Evolutionary conservation across 2,888 invertebrate genomes (phyloP).

Genomic region (Lithophane leautieri): DNA sequence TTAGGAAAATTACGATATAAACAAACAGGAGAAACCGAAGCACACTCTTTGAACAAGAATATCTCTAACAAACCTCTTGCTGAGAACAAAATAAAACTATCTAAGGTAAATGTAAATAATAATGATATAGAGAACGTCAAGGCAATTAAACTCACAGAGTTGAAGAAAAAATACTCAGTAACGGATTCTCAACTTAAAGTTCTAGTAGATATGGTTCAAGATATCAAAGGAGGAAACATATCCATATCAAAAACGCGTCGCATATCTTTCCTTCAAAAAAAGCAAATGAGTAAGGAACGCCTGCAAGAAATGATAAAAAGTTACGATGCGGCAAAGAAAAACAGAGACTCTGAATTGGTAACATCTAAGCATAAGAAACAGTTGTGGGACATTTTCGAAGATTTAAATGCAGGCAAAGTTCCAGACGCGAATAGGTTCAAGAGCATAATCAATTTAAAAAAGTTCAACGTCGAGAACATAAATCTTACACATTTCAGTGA

Average conservation of each 20-base stretch:
- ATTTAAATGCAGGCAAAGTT: background rate
- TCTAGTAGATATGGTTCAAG: constrained; percentile 12
- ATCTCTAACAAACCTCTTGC: background rate
- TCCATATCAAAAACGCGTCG: background rate
- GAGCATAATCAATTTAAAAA: background rate
- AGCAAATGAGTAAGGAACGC: background rate
- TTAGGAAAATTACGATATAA: background rate
- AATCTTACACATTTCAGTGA: background rate
- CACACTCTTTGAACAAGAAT: background rate
- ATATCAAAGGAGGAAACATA: constrained; percentile 7
- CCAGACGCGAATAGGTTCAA: background rate
- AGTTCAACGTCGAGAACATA: background rate
- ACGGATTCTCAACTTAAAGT: constrained; percentile 15
- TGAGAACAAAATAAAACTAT: constrained; percentile 21
- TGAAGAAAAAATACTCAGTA: background rate
- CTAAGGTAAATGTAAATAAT: background rate
- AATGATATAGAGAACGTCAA: constrained; percentile 3
- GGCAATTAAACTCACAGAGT: background rate
- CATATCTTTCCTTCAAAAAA: background rate
- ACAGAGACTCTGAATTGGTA: background rate
- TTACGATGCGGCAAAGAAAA: constrained; percentile 8
- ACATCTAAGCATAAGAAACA: background rate
- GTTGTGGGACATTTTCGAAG: background rate
- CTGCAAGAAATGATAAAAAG: constrained; percentile 5
- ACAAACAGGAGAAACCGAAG: background rate